Base-by-base conservation (phyloP, 1,140 invertebrate species). In the Lasioglossum albipes region DNA sequence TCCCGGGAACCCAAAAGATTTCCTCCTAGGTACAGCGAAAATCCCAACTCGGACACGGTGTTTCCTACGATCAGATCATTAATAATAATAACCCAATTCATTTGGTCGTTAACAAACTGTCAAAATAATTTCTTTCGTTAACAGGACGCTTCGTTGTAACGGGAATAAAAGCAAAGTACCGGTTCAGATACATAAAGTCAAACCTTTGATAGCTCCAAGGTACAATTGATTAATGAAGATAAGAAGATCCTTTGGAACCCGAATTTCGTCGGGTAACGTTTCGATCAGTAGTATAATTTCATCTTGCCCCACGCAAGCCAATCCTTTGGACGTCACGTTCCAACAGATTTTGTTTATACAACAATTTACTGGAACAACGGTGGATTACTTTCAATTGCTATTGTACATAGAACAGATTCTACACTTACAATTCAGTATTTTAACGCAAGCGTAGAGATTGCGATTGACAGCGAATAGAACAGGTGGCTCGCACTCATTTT, bases 251-350 rank as follows among this genome's bases (percentile, higher is more conserved):
- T 95, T 95, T 1, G 97, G 97, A 78, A 97, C 94, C 36, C 92
- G 91, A 3, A 93, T 94, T 88, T 97, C 96, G 73, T 95, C 95
- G 0, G 95, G 95, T 13, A 96, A 90, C n/a, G 94, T 94, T 92
- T 98, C 97, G 13, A 98, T 91, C 49, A 98, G 88, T 79, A 98
- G 95, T 73, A 98, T 95, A 27, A 98, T 93, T 94, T 98, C 97
- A 91, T 98, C 97, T 90, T 98, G 97, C 20, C 97, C 97, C 42
- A 98, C 96, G 75, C 96, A 96, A 69, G 95, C 95, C 88, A 98
- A 92, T 31, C 97, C 97, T 85, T 95, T 94, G 0, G 96, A 97
- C 10, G 96, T 96, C 82, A 98, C 96, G 91, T 96, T 97, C 95
- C 97, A 97, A 82, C 96, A 97, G 76, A 95, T 94, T 84, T 95